phyloP scores from a whole-genome alignment of 2,888 invertebrate genomes.

The Erpobdella octoculata region DNA sequence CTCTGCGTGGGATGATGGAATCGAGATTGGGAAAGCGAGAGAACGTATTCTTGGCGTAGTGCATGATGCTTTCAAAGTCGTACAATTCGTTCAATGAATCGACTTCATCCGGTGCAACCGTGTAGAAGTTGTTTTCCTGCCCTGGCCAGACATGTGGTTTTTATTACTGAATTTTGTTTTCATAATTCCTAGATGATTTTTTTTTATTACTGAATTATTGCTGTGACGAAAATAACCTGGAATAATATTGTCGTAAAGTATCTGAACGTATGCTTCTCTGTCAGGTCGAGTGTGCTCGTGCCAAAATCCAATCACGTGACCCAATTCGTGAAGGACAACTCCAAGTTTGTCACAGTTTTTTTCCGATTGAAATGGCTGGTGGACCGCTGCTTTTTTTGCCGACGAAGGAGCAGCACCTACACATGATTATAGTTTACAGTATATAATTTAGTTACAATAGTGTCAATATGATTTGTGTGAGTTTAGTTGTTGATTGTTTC shows the following conservation, averaged over 20 bases:
- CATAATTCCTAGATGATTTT: too few species aligned
- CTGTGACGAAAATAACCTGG: too few species aligned
- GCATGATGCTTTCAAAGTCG: constrained; percentile 97
- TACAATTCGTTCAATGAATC: constrained; percentile 89
- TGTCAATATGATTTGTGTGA: too few species aligned
- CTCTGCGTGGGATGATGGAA: constrained; percentile 68
- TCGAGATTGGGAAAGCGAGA: constrained; percentile 77
- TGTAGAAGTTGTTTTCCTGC: constrained; percentile 98
- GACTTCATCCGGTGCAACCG: constrained; percentile 88
- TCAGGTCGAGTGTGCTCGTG: constrained; percentile 98
- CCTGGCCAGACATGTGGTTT: too few species aligned
- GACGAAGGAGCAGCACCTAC: constrained; percentile 98
- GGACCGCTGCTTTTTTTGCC: constrained; percentile 94
- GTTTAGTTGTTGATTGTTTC: too few species aligned
- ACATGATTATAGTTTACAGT: too few species aligned
- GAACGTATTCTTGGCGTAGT: constrained; percentile 95
- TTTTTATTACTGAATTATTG: too few species aligned
- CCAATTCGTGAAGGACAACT: constrained; percentile 91
- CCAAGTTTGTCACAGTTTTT: constrained; percentile 98
- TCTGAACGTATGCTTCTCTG: constrained; percentile 87
- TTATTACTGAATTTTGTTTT: too few species aligned
- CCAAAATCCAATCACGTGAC: constrained; percentile 95
- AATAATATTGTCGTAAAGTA: constrained; percentile 92
- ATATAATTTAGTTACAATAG: too few species aligned
- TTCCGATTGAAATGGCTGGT: constrained; percentile 83